Evolutionary conservation across 2,888 invertebrate species (phyloP), one percentile per base, ranked within the genome.

Genomic region (Amaurobius ferox): DNA sequence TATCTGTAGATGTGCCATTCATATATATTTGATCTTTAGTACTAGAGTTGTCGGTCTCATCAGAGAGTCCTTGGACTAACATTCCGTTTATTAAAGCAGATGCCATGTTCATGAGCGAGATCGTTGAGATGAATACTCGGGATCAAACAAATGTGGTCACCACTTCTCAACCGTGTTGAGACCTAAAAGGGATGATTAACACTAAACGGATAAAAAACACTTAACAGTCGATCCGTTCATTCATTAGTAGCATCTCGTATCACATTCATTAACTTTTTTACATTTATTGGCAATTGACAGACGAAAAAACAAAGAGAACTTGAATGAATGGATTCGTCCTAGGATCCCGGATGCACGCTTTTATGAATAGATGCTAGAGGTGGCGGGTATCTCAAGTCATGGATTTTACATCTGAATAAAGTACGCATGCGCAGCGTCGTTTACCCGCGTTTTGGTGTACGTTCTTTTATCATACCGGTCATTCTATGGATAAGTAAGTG

Each of bases 321-420:
- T 35, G 61, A 64, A 35, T 39, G 81, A 74, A 67, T 66, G 39
- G 13, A 61, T 67, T 9, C 6, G 16, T n/a, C 40, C 74, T 44
- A 83, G 71, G 35, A 9, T 83, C 83, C 83, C 83, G 83, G 76
- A 83, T 83, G 83, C 77, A 83, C 83, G 83, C 83, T 83, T 70
- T 71, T 23, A 11, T 35, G 61, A 66, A 32, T 48, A 48, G 55
- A 55, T 55, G 66, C 66, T 66, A 66, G 44, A 61, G 81, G 81
- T 70, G 76, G 76, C 44, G 71, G 74, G 67, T 72, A 70, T 40
- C 61, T 66, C 77, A 55, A 64, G 13, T 67, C 72, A 68, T 68
- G 30, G 55, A 62, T 68, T 68, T 26, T 40, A 32, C 35, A 26
- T 7, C 5, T 39, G 28, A 29, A 26, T 32, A 16, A 6, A 29